Evolutionary conservation across 2,113 vertebrate genomes (phyloP).

Genomic region (Vanacampus margaritifer): DNA sequence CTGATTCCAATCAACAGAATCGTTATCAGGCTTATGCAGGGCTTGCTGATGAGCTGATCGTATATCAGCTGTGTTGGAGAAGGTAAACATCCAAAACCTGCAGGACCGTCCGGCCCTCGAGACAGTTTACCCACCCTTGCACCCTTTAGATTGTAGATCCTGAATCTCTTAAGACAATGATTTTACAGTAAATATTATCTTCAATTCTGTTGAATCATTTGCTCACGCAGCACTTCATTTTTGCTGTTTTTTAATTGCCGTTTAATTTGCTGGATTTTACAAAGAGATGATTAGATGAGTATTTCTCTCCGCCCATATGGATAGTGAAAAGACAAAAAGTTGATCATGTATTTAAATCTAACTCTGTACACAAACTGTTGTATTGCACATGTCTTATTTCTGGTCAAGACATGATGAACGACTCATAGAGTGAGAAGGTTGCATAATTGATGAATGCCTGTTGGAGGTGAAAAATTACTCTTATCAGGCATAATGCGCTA

Average conservation of each 20-base stretch:
- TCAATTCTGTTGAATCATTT: constrained; percentile 29
- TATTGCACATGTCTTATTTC: constrained; percentile 45
- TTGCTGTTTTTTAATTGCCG: constrained; percentile 53
- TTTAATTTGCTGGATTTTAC: constrained; percentile 33
- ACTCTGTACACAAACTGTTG: constrained; percentile 23
- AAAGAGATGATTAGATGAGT: not conserved
- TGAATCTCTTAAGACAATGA: constrained; percentile 14
- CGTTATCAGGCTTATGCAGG: too few relatives aligned
- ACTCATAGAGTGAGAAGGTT: constrained; percentile 23
- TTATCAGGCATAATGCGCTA: constrained; percentile 41
- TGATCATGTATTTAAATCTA: constrained; percentile 42
- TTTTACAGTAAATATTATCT: constrained; percentile 37
- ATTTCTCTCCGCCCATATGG: constrained; percentile 30
- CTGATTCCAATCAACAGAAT: too few relatives aligned
- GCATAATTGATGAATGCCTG: constrained; percentile 35
- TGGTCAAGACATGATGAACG: constrained; percentile 24
- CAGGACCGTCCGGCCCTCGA: too few relatives aligned
- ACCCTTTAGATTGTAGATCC: not conserved
- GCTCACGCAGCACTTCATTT: constrained; percentile 43
- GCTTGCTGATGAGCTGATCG: too few relatives aligned
- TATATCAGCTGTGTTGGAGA: too few relatives aligned
- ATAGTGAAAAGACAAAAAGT: constrained; percentile 68
- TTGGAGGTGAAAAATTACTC: constrained; percentile 33
- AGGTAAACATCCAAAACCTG: too few relatives aligned
- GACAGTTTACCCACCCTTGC: too few relatives aligned